phyloP scores from a whole-genome alignment of 1,140 invertebrate genomes.

The Pseudachorutes palmiensis region DNA sequence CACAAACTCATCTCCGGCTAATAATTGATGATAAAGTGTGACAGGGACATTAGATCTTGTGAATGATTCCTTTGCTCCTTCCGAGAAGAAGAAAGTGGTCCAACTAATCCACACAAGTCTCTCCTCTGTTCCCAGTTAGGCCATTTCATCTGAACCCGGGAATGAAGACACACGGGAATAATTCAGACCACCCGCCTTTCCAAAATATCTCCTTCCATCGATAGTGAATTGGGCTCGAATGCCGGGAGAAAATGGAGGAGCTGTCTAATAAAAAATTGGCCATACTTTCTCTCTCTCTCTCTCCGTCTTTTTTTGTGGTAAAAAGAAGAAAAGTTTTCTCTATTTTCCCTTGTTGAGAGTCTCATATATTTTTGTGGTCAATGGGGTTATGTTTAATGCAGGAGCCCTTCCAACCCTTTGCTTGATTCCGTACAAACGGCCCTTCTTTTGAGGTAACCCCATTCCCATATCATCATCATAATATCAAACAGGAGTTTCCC shows the following conservation, averaged over 20 bases:
- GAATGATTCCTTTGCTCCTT: too few species aligned
- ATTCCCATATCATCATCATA: background rate
- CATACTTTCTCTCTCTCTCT: too few species aligned
- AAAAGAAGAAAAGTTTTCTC: background rate
- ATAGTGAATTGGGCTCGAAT: background rate
- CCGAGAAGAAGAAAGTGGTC: background rate
- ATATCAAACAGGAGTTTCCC: too few species aligned
- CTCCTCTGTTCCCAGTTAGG: background rate
- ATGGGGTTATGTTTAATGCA: background rate
- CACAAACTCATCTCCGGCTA: background rate
- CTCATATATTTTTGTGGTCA: background rate
- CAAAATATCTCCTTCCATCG: too few species aligned
- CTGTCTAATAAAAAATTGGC: background rate
- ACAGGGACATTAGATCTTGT: background rate
- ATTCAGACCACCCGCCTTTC: background rate
- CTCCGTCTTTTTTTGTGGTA: too few species aligned
- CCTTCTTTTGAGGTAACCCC: too few species aligned
- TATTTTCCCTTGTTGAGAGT: background rate
- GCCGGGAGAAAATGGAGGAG: background rate
- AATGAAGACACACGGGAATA: background rate
- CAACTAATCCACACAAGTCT: conserved; percentile 1
- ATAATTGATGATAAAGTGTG: conserved; percentile 1
- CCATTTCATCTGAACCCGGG: background rate
- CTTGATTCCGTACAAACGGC: too few species aligned
- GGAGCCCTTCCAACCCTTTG: too few species aligned